These are phyloP conservation scores for Macrotrachela quadricornifera DNA, from an alignment of 1,140 invertebrate species.

Conservation along the genomic window DNA sequence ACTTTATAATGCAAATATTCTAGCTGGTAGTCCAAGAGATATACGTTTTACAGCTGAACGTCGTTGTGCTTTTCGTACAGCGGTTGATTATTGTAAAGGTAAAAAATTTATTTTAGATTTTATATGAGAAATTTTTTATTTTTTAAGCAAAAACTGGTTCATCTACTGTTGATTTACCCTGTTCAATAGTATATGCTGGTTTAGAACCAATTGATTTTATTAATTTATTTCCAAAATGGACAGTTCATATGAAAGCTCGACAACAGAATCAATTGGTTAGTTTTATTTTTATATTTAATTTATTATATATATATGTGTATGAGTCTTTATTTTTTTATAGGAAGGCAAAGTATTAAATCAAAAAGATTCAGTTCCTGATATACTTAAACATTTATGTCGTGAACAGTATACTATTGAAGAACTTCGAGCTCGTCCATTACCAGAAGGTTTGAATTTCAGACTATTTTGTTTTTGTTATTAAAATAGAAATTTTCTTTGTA, in stretches of 20 bases:
- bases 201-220: constrained; percentile 59
- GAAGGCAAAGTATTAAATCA: constrained; percentile 20
- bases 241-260: constrained; percentile 44
- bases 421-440: constrained; percentile 55
- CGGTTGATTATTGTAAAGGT: constrained; percentile 49
- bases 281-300: constrained; percentile 6
- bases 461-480: no score
- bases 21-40: constrained; percentile 43
- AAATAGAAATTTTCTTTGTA: no score
- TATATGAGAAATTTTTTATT: no score
- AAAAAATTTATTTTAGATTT: constrained; percentile 5
- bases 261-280: constrained; percentile 51
- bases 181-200: constrained; percentile 50
- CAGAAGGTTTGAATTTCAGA: constrained; percentile 57
- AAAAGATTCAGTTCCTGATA: constrained; percentile 38
- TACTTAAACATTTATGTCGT: constrained; percentile 47
- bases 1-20: background rate
- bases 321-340: constrained; percentile 6
- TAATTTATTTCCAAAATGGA: constrained; percentile 63
- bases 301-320: no score
- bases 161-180: background rate
- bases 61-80: constrained; percentile 55
- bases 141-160: background rate
- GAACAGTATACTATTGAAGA: constrained; percentile 52
- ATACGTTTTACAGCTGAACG: constrained; percentile 56